Conservation (phyloP, 2,888 invertebrate species). For the Papilio demoleus region DNA sequence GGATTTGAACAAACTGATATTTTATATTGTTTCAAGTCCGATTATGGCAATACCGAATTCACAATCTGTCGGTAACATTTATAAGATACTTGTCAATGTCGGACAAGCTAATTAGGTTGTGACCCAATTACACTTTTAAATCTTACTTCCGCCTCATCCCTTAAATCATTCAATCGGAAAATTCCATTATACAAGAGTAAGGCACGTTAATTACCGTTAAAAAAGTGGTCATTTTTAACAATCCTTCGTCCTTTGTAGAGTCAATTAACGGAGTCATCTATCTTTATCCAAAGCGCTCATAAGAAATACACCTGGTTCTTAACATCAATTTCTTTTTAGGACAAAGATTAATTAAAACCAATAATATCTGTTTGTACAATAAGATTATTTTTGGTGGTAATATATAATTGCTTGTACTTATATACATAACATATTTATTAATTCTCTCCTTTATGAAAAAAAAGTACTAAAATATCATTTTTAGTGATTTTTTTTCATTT, state of each 20-base stretch:
- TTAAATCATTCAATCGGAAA: conserved; percentile 54
- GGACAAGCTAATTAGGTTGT: conserved; percentile 74
- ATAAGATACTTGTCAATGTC: conserved; percentile 67
- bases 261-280: conserved; percentile 15
- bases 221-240: conserved; percentile 40
- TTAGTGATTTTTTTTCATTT: no score
- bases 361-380: background rate
- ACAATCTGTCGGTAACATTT: conserved; percentile 49
- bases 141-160: conserved; percentile 57
- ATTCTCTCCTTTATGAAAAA: no score
- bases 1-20: no score
- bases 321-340: background rate
- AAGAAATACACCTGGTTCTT: conserved; percentile 12
- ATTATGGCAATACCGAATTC: background rate
- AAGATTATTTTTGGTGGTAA: no score
- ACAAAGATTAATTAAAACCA: background rate
- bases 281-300: conserved; percentile 1
- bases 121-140: conserved; percentile 78
- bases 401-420: no score
- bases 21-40: background rate
- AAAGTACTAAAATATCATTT: no score
- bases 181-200: conserved; percentile 43
- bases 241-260: conserved; percentile 36
- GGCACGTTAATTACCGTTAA: conserved; percentile 12
- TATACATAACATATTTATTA: no score